Evolutionary conservation across 2,113 vertebrate species (phyloP).

Genomic region (Pachyramphus minor): DNA sequence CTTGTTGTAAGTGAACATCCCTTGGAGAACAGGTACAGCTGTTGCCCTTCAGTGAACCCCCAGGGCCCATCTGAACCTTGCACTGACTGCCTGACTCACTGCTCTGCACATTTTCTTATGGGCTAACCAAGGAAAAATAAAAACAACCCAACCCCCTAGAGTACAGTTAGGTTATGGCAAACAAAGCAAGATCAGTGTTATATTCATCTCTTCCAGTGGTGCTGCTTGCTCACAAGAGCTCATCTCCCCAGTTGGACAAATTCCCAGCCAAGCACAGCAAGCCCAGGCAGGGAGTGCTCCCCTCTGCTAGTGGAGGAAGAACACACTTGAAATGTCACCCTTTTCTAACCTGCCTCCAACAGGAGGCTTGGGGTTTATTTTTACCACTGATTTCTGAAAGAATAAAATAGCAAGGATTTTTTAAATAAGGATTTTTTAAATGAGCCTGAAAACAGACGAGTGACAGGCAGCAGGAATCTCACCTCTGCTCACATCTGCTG

Average conservation of each 20-base stretch:
- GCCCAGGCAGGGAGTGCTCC: not conserved
- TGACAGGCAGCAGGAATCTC: not conserved
- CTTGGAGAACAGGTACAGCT: fast-evolving
- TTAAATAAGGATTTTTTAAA: not conserved
- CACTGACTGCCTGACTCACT: fast-evolving
- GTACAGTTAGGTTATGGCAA: not conserved
- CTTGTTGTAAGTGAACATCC: not conserved
- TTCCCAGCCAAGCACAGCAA: not conserved
- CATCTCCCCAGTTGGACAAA: not conserved
- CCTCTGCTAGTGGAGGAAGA: not conserved
- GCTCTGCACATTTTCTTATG: not conserved
- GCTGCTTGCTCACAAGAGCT: not conserved
- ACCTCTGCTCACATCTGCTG: not conserved
- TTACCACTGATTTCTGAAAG: not conserved
- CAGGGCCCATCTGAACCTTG: not conserved
- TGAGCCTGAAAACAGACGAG: not conserved
- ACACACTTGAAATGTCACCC: not conserved
- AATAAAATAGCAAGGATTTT: not conserved
- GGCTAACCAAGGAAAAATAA: no score
- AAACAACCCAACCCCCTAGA: fast-evolving
- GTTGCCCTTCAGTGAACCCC: not conserved
- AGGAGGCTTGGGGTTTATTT: not conserved
- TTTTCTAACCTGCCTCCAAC: not conserved
- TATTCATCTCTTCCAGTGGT: not conserved
- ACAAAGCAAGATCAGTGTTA: fast-evolving